Evolutionary conservation across 2,797 vertebrate species (phyloP).

Genomic region (Tachyglossus aculeatus): DNA sequence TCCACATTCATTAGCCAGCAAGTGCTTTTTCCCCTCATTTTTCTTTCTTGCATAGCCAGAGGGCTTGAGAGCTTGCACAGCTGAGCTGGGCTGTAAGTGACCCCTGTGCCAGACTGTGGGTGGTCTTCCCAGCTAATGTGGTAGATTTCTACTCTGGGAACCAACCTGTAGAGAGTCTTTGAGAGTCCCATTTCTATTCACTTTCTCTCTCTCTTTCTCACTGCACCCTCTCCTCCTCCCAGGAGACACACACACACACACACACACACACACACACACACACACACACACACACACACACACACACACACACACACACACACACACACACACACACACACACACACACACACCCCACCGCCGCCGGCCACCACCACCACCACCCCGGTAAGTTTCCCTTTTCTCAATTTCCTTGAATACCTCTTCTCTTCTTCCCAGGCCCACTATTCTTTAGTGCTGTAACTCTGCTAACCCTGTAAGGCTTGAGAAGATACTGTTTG

Average conservation of each 20-base stretch:
- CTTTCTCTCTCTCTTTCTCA: no score
- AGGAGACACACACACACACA: neutral
- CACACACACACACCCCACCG: neutral
- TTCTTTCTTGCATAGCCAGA: neutral
- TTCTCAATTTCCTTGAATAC: no score
- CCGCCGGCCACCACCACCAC: no score
- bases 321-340: neutral
- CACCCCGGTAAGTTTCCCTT: no score
- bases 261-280: neutral
- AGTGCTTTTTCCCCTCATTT: neutral
- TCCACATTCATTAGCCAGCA: slow-evolving; percentile 14
- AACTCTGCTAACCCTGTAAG: no score
- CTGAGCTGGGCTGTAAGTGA: neutral
- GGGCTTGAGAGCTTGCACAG: neutral
- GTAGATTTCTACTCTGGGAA: neutral
- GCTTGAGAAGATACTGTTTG: no score
- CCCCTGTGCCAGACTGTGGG: neutral
- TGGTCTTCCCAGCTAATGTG: slow-evolving; percentile 8
- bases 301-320: neutral
- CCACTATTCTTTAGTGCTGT: no score
- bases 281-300: neutral
- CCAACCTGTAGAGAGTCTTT: neutral
- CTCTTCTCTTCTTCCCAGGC: no score
- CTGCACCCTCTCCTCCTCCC: neutral
- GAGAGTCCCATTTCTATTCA: neutral